phyloP scores from a whole-genome alignment of 1,140 invertebrate species.

The Drosophila ogumai region DNA sequence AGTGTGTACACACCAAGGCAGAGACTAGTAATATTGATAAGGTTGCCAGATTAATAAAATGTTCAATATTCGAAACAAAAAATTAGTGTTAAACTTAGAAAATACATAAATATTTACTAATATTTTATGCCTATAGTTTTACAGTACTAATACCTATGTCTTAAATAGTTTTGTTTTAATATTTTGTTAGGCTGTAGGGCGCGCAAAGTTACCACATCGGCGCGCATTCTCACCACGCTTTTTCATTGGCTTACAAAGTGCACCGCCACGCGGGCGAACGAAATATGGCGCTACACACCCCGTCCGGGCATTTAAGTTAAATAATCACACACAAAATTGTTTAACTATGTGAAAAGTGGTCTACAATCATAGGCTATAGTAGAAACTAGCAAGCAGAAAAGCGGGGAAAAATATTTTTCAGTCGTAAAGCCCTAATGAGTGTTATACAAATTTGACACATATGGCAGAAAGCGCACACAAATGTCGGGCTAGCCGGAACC shows the following conservation, averaged over 20 bases:
- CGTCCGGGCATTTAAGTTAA: slow-evolving; percentile 29
- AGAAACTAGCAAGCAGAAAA: background rate
- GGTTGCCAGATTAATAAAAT: slow-evolving; percentile 6
- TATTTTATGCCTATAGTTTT: background rate
- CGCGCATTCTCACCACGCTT: slow-evolving; percentile 39
- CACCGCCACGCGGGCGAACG: slow-evolving; percentile 72
- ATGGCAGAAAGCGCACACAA: slow-evolving; percentile 19
- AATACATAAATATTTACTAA: background rate
- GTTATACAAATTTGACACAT: background rate
- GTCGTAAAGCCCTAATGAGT: background rate
- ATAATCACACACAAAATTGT: background rate
- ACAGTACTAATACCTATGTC: background rate
- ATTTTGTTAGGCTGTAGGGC: background rate
- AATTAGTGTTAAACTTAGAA: too few relatives aligned
- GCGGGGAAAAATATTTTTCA: background rate
- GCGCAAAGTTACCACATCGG: slow-evolving; percentile 54
- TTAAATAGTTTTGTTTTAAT: background rate
- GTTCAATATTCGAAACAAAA: background rate
- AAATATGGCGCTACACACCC: slow-evolving; percentile 60
- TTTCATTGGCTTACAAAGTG: slow-evolving; percentile 69
- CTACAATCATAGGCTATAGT: background rate
- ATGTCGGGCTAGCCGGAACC: slow-evolving; percentile 5
- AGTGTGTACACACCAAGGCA: slow-evolving; percentile 35
- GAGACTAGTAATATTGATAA: background rate
- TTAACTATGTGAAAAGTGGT: background rate